Evolutionary conservation across 2,113 vertebrate genomes (phyloP).

Genomic region (Aix galericulata): DNA sequence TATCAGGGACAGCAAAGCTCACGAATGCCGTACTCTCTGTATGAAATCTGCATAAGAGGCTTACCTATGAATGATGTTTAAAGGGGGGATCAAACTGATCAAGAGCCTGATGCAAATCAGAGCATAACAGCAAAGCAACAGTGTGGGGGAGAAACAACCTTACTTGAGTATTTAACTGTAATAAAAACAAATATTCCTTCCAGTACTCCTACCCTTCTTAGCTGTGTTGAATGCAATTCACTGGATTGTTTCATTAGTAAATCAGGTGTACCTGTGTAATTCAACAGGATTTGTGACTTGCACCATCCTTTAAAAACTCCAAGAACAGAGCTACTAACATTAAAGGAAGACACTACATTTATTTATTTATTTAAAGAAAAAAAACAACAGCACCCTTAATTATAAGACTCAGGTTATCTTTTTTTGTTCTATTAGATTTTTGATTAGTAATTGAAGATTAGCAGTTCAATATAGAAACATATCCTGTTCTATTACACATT

Average conservation of each 20-base stretch:
- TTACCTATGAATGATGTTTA: not conserved
- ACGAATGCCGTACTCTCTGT: not conserved
- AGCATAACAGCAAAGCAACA: not conserved
- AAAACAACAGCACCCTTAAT: not conserved
- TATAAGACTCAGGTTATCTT: not conserved
- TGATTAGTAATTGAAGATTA: not conserved
- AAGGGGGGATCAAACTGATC: not conserved
- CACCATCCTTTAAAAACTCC: not conserved
- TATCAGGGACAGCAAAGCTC: not conserved
- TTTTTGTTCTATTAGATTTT: not conserved
- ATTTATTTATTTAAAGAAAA: not conserved
- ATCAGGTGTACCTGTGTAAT: not conserved
- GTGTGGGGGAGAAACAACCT: not conserved
- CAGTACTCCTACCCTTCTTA: not conserved
- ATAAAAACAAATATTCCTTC: not conserved
- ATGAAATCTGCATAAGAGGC: not conserved
- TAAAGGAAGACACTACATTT: not conserved
- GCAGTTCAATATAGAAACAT: not conserved
- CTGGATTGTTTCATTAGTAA: not conserved
- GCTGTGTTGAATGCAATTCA: not conserved
- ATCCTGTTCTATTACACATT: not conserved
- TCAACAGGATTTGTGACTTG: not conserved
- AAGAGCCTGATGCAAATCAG: not conserved
- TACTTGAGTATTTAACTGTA: not conserved
- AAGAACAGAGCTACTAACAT: not conserved